These are phyloP conservation scores for Oryzias celebensis DNA, from an alignment of 2,113 vertebrate genomes.

Conservation along the genomic window DNA sequence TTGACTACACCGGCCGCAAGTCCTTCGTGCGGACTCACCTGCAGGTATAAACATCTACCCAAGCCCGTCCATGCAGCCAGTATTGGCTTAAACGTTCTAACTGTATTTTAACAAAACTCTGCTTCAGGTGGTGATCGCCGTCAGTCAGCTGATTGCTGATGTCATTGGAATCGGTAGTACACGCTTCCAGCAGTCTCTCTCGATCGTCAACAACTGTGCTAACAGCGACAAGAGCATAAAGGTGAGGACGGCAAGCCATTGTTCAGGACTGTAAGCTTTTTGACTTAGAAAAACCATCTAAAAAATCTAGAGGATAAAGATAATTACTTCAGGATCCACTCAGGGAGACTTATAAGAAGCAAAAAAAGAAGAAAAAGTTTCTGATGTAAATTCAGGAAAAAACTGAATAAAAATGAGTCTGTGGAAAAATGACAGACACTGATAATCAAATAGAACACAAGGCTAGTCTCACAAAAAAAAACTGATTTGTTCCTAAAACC, in stretches of 20 bases:
- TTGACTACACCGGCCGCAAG: slow-evolving; percentile 93
- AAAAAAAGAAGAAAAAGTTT: no score
- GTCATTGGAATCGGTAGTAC: slow-evolving; percentile 97
- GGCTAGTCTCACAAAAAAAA: no score
- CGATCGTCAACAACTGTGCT: slow-evolving; percentile 98
- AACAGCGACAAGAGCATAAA: slow-evolving; percentile 93
- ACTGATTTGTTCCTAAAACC: no score
- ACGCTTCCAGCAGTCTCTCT: slow-evolving; percentile 96
- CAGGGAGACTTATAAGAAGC: no score
- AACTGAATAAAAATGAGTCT: no score
- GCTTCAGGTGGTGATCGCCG: slow-evolving; percentile 92
- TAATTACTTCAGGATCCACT: no score
- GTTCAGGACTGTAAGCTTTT: no score
- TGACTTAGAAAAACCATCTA: no score
- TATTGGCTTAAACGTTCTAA: neutral
- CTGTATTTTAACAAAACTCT: neutral
- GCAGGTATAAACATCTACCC: slow-evolving; percentile 75
- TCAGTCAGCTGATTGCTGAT: slow-evolving; percentile 97
- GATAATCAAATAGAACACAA: no score
- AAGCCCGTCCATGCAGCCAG: neutral
- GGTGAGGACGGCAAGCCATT: slow-evolving; percentile 69
- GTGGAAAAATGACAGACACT: no score
- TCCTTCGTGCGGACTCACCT: slow-evolving; percentile 96
- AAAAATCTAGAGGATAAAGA: no score
- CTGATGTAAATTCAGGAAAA: no score